These are phyloP conservation scores for Tachina fera DNA, from an alignment of 2,888 invertebrate species.

Conservation along the genomic window DNA sequence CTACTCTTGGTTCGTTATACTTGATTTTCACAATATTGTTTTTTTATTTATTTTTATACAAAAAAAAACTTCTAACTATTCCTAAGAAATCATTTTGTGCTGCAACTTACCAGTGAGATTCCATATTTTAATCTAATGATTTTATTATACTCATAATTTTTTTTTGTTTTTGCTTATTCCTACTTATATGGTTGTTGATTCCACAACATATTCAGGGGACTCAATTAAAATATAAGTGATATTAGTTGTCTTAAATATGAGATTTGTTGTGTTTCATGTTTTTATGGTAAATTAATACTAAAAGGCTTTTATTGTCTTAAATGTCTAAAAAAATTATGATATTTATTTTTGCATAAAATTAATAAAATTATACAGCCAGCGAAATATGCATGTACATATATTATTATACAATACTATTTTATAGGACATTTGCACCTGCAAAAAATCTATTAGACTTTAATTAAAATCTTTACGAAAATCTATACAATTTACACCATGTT, in stretches of 20 bases:
- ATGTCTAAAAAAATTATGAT: background rate
- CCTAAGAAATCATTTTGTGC: constrained; percentile 51
- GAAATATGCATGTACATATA: too few species aligned
- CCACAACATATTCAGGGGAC: constrained; percentile 63
- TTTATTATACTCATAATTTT: background rate
- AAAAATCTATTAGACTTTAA: too few species aligned
- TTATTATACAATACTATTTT: too few species aligned
- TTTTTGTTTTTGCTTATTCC: background rate
- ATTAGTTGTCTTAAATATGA: constrained; percentile 19
- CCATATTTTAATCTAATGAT: constrained; percentile 16
- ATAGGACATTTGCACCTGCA: too few species aligned
- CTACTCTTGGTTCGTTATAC: constrained; percentile 7
- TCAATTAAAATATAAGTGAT: constrained; percentile 71
- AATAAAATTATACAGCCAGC: too few species aligned
- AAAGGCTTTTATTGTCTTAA: constrained; percentile 13
- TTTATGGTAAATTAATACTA: background rate
- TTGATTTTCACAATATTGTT: constrained; percentile 29
- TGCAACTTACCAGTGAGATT: constrained; percentile 30
- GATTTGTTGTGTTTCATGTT: constrained; percentile 8
- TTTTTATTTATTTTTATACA: constrained; percentile 27
- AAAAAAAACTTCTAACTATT: constrained; percentile 28
- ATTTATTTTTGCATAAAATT: background rate
- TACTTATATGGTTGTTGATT: constrained; percentile 66
- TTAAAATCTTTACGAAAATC: too few species aligned
- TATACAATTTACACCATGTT: too few species aligned